Evolutionary conservation across 2,113 vertebrate species (phyloP).

Genomic region (Acanthisitta chloris): DNA sequence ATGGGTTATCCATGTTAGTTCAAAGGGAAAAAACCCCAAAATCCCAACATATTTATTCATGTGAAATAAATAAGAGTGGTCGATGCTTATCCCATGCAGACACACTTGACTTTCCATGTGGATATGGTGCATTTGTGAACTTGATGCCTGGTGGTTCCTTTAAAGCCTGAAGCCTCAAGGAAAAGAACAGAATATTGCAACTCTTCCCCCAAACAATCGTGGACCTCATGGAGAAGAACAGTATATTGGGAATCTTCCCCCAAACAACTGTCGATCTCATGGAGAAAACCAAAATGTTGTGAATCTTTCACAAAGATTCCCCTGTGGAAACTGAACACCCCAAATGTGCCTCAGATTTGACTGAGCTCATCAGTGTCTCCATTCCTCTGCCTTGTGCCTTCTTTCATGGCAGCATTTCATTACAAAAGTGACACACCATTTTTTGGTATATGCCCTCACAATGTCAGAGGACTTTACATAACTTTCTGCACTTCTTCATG

Average conservation of each 20-base stretch:
- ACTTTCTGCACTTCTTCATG: not conserved
- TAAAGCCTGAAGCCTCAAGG: not conserved
- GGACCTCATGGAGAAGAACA: not conserved
- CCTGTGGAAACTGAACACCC: too few species aligned
- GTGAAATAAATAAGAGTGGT: not conserved
- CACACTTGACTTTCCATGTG: not conserved
- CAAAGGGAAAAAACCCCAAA: too few species aligned
- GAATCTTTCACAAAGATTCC: not conserved
- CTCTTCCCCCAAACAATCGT: rapidly evolving
- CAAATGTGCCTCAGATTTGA: rapidly evolving
- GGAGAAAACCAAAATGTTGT: not conserved
- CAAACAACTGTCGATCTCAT: too few species aligned
- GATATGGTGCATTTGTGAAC: not conserved
- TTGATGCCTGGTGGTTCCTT: not conserved
- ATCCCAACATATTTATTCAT: too few species aligned
- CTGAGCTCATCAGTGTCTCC: not conserved
- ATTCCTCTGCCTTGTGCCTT: not conserved
- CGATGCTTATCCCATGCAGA: rapidly evolving
- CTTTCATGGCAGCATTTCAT: not conserved
- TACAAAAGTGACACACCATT: rapidly evolving
- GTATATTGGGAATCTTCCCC: not conserved
- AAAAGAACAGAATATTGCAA: not conserved
- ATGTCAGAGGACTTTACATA: rapidly evolving
- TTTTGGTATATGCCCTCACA: not conserved
- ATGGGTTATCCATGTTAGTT: not conserved